Evolutionary conservation across 2,113 vertebrate genomes (phyloP), one percentile per base, ranked within the genome.

Genomic region (Pedetes capensis): DNA sequence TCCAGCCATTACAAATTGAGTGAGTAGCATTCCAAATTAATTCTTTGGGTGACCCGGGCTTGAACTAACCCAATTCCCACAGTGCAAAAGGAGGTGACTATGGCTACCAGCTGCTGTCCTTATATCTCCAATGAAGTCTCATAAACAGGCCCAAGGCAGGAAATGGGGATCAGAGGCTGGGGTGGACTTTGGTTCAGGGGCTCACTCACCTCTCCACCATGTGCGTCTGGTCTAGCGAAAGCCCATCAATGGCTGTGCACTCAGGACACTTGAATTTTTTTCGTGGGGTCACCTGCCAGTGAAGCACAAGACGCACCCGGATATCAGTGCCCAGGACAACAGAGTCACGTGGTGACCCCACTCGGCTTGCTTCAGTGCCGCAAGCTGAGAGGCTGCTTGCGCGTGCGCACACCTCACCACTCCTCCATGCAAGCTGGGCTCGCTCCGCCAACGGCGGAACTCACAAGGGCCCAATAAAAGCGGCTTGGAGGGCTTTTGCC

Each of bases 181-280:
- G 79, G 89, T 49, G 2, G 47, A 37, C 68, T 88, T 78, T 11
- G 29, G 72, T 32, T 11, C 14, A 27, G 85, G 88, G 97, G 93
- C n/a, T 42, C 83, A 96, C 98, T 98, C 97, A 99, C 99, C 99
- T 99, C 96, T 99, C 99, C 74, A 99, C 99, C 99, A 99, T 99
- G 98, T 99, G 99, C 0, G 99, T 99, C 98, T 99, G 99, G 98
- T 99, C 99, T 87, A 99, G 97, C 0, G 99, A 99, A 96, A 99
- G 98, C 63, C 99, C 99, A 89, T 99, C 99, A 49, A 99, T 99
- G 95, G 99, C 99, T 0, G 99, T 99, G 96, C 99, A 99, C 98
- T 99, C 99, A 25, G 99, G 99, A 98, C 99, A 99, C 98, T 99
- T 99, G 98, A 99, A 99, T 98, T 99, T 99, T 98, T 99, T 99